Evolutionary conservation across 2,888 invertebrate species (phyloP).

Genomic region (Athetis lepigone): DNA sequence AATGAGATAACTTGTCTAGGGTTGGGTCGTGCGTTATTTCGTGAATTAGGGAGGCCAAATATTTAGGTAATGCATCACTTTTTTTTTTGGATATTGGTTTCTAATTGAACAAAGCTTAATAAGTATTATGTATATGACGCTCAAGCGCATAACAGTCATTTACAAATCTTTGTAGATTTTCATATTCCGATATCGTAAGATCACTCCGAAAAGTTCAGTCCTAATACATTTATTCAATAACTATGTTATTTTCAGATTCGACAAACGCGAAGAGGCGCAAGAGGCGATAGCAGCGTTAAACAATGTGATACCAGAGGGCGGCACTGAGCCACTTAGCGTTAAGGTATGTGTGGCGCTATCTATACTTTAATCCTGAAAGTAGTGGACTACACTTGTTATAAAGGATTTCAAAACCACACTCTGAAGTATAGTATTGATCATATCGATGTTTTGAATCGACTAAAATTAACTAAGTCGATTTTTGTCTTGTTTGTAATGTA

Average conservation of each 20-base stretch:
- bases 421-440: not conserved
- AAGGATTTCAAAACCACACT: not conserved
- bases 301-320: conserved; percentile 95
- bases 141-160: no score
- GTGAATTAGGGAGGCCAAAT: no score
- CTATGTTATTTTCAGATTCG: conserved; percentile 91
- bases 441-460: conserved; percentile 20
- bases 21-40: no score
- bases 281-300: conserved; percentile 96
- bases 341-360: conserved; percentile 83
- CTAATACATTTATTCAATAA: not conserved
- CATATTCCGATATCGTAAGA: no score
- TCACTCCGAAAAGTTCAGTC: no score
- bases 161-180: no score
- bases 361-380: not conserved
- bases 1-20: no score
- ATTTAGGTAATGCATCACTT: no score
- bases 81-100: no score
- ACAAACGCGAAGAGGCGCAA: conserved; percentile 97
- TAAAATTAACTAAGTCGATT: conserved; percentile 15
- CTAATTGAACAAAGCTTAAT: no score
- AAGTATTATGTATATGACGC: no score
- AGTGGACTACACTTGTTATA: conserved; percentile 1
- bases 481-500: not conserved
- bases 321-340: conserved; percentile 95